Evolutionary conservation across 2,888 invertebrate genomes (phyloP).

Genomic region (Tetheella fluctuosa): DNA sequence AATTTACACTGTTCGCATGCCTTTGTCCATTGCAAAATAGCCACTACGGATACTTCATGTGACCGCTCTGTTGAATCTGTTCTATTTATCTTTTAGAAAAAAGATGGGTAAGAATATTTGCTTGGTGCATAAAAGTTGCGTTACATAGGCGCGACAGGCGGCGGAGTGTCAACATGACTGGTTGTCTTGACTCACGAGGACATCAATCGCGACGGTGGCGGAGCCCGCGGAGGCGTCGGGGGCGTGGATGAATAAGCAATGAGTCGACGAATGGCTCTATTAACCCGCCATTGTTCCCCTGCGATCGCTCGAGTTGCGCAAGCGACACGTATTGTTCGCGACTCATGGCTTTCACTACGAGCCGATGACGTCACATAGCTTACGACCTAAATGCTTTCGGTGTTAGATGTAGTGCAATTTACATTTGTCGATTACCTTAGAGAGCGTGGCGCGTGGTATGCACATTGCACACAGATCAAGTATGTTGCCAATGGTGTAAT

Average conservation of each 20-base stretch:
- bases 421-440: conserved; percentile 65
- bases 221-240: conserved; percentile 73
- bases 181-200: conserved; percentile 59
- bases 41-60: conserved; percentile 46
- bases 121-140: not conserved
- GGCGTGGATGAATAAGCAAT: conserved; percentile 84
- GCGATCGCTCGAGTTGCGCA: conserved; percentile 76
- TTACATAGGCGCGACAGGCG: conserved; percentile 10
- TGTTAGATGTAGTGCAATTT: conserved; percentile 72
- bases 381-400: conserved; percentile 70
- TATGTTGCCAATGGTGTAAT: conserved; percentile 43
- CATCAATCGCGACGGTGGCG: conserved; percentile 69
- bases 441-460: conserved; percentile 56
- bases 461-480: conserved; percentile 50
- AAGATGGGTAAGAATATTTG: not conserved
- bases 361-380: conserved; percentile 67
- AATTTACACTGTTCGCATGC: conserved; percentile 58
- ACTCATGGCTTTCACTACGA: conserved; percentile 73
- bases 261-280: conserved; percentile 82
- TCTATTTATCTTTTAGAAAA: conserved; percentile 8
- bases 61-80: conserved; percentile 23
- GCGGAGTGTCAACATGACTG: conserved; percentile 34
- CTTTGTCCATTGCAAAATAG: conserved; percentile 56
- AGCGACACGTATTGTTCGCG: conserved; percentile 78
- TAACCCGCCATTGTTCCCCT: conserved; percentile 78